Base-by-base conservation (phyloP, 2,113 vertebrate genomes). In the Labrus mixtus region DNA sequence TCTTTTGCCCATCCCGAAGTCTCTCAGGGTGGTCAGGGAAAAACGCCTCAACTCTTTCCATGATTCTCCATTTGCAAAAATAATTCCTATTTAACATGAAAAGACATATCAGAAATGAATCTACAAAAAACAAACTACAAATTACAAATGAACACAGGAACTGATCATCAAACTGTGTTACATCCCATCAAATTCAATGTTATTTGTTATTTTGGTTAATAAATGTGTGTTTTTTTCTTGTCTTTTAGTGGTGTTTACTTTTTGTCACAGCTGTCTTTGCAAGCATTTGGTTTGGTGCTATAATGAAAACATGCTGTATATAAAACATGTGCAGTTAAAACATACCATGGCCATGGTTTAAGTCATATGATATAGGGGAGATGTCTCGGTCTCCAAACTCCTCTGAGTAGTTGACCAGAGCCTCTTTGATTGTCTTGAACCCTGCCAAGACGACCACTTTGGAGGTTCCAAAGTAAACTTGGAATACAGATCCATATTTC, bases 401-500 rank as follows among this genome's bases (percentile, higher is more conserved):
- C 10, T 20, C 51, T 12, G n/a, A n/a, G 20, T 54, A 7, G 20
- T 23, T 4, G n/a, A 54, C 20, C 51, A 54, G 51, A 54, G 51
- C 51, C 51, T 54, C 51, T 12, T 22, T 54, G n/a, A 54, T 20
- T 22, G 20, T 54, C 51, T 54, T 88, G 8, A 95, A 96, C 22
- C 95, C 95, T 11, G 94, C 88, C 65, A 96, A 78, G 5, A 96
- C 93, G 59, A 96, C 91, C 0, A 82, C 87, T 73, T 92, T 96
- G 79, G 89, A 92, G 7, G 82, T 84, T 20, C 95, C 96, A 43
- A 97, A 90, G 56, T 95, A 76, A 10, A 97, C 79, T 0, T 90
- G 96, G 66, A 96, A 97, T 65, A 97, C 57, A 0, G 89, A 88
- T 36, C 95, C 95, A 5, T 96, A 94, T 82, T 84, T 88, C 87